A percentile compares a stretch with the other conserved stretches of the same genome.
Conservation (phyloP, 2,113 vertebrate genomes). For the Notothenia coriiceps region DNA sequence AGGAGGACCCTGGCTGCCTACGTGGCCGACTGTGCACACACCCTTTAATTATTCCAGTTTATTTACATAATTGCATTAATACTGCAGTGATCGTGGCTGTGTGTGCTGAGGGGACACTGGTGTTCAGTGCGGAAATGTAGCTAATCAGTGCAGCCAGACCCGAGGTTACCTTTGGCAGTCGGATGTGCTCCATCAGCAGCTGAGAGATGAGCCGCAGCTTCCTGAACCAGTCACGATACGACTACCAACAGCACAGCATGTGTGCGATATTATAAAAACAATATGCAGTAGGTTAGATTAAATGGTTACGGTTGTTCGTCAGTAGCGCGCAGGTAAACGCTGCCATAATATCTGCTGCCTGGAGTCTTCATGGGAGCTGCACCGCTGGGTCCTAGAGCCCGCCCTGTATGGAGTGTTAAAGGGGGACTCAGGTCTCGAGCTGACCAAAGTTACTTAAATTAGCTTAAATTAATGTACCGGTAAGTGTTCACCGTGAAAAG, state of each 20-base stretch:
- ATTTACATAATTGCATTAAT: background rate
- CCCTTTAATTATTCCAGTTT: background rate
- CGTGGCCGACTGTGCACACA: constrained; percentile 39
- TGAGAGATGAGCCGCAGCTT: constrained; percentile 20
- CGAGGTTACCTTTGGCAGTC: constrained; percentile 83
- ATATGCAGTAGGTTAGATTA: background rate
- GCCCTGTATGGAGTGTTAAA: fast-evolving
- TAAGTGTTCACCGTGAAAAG: background rate
- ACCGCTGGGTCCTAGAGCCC: constrained; percentile 81
- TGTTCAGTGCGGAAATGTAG: constrained; percentile 21
- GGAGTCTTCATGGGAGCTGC: background rate
- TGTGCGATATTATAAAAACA: background rate
- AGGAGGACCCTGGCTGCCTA: constrained; percentile 18
- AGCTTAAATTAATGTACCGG: background rate
- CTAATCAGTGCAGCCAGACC: constrained; percentile 32
- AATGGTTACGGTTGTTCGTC: constrained; percentile 7
- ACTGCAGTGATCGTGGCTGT: background rate
- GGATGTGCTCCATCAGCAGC: constrained; percentile 84
- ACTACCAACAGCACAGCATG: background rate
- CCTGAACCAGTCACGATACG: background rate
- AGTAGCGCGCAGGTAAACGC: constrained; percentile 56
- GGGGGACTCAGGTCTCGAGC: background rate
- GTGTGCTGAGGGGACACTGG: background rate
- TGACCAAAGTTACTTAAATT: background rate
- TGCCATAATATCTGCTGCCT: constrained; percentile 25